Percentiles rank a stretch among this genome's conserved stretches.
Evolutionary conservation across 2,113 vertebrate species (phyloP).

Genomic region (Laticauda colubrina): DNA sequence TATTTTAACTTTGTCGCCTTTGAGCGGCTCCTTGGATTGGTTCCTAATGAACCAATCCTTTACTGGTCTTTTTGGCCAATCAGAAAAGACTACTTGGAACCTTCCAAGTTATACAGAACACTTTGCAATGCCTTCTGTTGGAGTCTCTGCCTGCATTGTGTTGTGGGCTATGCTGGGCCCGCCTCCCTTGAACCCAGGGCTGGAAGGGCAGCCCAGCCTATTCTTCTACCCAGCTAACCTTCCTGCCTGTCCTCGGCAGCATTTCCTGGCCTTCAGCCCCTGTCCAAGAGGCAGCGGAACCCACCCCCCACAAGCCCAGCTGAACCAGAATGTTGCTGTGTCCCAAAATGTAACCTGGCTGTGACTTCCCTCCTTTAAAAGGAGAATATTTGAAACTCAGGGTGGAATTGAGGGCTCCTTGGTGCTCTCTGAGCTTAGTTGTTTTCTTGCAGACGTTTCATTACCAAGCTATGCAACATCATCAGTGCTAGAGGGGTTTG

Average conservation of each 20-base stretch:
- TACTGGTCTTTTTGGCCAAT: too few species aligned
- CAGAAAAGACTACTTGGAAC: too few species aligned
- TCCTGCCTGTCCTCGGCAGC: background rate
- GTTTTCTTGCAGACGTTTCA: background rate
- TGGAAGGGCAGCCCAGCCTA: background rate
- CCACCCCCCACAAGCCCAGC: background rate
- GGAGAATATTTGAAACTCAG: too few species aligned
- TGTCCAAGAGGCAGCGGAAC: background rate
- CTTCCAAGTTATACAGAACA: too few species aligned
- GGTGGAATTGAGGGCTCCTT: background rate
- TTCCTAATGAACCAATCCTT: too few species aligned
- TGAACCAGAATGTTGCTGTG: too few species aligned
- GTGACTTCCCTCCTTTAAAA: background rate
- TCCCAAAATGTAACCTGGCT: background rate
- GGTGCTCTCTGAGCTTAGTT: background rate
- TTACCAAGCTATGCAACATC: background rate
- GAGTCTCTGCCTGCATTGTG: conserved; percentile 34
- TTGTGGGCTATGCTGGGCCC: background rate
- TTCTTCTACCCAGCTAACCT: background rate
- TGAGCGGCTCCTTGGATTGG: too few species aligned
- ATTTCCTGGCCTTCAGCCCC: background rate
- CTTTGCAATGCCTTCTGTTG: conserved; percentile 50
- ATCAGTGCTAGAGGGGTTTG: background rate
- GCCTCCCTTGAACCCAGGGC: conserved; percentile 9
- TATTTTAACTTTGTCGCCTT: too few species aligned